Evolutionary conservation across 2,797 vertebrate species (phyloP).

Genomic region (Microhierax caerulescens): DNA sequence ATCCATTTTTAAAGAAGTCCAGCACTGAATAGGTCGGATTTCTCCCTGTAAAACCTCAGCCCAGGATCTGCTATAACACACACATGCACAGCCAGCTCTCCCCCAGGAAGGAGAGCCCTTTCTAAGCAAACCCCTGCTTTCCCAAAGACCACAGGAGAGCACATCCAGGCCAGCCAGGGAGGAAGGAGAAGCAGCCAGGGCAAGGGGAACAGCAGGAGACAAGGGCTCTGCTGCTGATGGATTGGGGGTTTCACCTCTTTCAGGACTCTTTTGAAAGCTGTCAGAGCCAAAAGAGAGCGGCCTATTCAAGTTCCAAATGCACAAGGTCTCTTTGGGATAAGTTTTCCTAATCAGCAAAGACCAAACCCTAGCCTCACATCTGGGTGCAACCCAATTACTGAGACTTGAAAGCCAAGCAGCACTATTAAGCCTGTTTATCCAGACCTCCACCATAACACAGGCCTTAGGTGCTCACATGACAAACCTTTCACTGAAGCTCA

Average conservation of each 20-base stretch:
- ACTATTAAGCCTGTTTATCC: background rate
- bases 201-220: background rate
- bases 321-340: background rate
- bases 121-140: background rate
- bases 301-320: conserved; percentile 6
- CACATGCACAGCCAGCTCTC: background rate
- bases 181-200: background rate
- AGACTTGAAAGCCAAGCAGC: background rate
- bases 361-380: background rate
- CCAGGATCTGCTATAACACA: background rate
- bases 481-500: background rate
- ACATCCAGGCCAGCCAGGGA: background rate
- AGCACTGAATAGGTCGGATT: background rate
- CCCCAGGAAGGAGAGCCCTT: background rate
- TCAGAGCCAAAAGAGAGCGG: background rate
- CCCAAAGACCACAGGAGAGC: background rate
- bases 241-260: accelerated
- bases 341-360: background rate
- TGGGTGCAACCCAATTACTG: background rate
- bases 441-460: background rate
- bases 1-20: background rate
- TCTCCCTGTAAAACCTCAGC: background rate
- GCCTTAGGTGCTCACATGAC: background rate
- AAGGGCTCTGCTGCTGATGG: background rate
- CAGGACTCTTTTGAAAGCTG: background rate